Evolutionary conservation across 2,113 vertebrate species (phyloP), one percentile per base, ranked within the genome.

Genomic region (Cebidichthys violaceus): DNA sequence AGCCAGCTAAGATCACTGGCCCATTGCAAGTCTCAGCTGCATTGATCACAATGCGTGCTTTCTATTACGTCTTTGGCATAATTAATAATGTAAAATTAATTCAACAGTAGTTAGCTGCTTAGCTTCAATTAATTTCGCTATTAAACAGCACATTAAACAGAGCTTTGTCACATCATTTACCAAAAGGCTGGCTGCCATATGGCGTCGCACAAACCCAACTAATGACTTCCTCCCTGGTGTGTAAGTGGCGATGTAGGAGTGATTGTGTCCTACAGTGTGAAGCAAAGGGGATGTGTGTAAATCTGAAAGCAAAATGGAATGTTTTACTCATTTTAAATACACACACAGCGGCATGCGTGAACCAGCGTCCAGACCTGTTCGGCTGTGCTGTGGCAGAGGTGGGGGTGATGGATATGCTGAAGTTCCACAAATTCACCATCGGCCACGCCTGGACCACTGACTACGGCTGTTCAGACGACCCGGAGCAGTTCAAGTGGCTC

Each of bases 331-430:
- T 45, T 70, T 57, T 22, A 2, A 20, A 57, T 41, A 8, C 24
- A 24, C 69, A 43, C 76, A 70, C 87, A 99, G 98, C 95, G 75
- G 94, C 97, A 0, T 99, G 98, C 93, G 95, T 97, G 74, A 99
- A 98, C 90, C 98, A 98, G 90, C 96, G 96, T 20, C 97, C 98
- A 0, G 97, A 99, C 75, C 96, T 99, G 29, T 99, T 97, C 31
- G 96, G 96, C 41, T 99, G 98, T 76, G 97, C 95, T 0, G 97
- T 99, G 83, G 98, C 97, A 50, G 97, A 99, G 92, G 97, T 99
- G 47, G 98, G 97, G 18, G 98, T 99, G 71, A 97, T 99, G 97
- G 98, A 99, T 86, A 99, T 99, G 97, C 91, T 99, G 4, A 99
- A 99, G 88, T 99, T 99, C 91, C 97, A 99, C 89, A 98, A 97